Evolutionary conservation across 2,888 invertebrate genomes (phyloP).

Genomic region (Hecatera dysodea): DNA sequence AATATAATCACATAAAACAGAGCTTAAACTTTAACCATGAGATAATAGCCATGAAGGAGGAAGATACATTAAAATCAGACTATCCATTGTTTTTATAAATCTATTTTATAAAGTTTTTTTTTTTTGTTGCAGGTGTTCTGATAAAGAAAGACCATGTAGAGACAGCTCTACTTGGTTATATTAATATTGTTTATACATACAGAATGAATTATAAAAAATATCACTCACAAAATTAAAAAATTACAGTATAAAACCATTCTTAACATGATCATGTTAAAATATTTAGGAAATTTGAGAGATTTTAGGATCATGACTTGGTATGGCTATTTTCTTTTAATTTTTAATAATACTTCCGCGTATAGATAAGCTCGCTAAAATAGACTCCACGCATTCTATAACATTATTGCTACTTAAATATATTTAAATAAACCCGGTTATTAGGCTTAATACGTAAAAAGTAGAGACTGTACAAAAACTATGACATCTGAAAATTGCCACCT

Average conservation of each 20-base stretch:
- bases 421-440: slow-evolving; percentile 14
- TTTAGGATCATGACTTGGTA: slow-evolving; percentile 38
- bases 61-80: background rate
- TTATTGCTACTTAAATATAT: slow-evolving; percentile 5
- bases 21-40: background rate
- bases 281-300: slow-evolving; percentile 34
- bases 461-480: slow-evolving; percentile 72
- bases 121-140: background rate
- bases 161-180: slow-evolving; percentile 17
- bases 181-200: slow-evolving; percentile 7
- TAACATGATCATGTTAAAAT: slow-evolving; percentile 31
- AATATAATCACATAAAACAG: slow-evolving; percentile 1
- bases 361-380: background rate
- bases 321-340: slow-evolving; percentile 33
- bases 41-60: background rate
- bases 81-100: background rate
- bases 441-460: slow-evolving; percentile 49
- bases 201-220: slow-evolving; percentile 9
- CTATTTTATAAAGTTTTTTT: background rate
- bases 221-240: background rate
- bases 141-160: background rate
- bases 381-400: background rate
- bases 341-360: background rate
- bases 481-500: slow-evolving; percentile 88
- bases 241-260: slow-evolving; percentile 1